Base-by-base conservation (phyloP, 2,113 vertebrate genomes). In the Baryphthengus martii region DNA sequence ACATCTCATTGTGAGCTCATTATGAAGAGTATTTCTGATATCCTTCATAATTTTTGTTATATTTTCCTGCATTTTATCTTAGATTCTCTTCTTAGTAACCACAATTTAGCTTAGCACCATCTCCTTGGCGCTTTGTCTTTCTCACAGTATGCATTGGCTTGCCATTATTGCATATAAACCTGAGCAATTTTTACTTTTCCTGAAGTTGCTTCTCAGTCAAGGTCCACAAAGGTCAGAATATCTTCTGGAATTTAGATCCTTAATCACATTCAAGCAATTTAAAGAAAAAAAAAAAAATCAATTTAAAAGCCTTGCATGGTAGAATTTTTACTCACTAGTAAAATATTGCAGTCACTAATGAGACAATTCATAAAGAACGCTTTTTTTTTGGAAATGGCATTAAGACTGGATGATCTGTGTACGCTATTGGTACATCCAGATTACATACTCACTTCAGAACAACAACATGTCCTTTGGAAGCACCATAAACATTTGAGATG, bases 81-180 rank as follows among this genome's bases (percentile, higher is more conserved):
- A 70, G 17, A 58, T 76, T 85, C 19, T 70, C 11, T 17, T 76
- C 1, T 49, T 76, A 44, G n/a, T 63, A 85, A 45, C 26, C 13
- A 37, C 16, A 76, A 10, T 44, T 85, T 91, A 77, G 19, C 71
- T 70, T 65, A 45, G 9, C 16, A 62, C 8, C 8, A 35, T 67
- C 9, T 2, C 3, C 13, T 66, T 85, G 17, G 9, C 86, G 5
- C 7, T 87, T 79, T 83, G 4, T 61, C 52, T 47, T 71, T 89
- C 42, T 4, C 15, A 29, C 0, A 0, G 37, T 21, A 18, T 40
- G 40, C 29, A 28, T 44, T 47, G 9, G 14, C n/a, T 90, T 1
- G 1, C 20, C 4, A 29, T 73, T 72, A 58, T 5, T 76, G 19
- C 85, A 83, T 88, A 91, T 80, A 86, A 84, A 58, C 59, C 26